Evolutionary conservation across 2,888 invertebrate species (phyloP).

Genomic region (Buathra laborator): DNA sequence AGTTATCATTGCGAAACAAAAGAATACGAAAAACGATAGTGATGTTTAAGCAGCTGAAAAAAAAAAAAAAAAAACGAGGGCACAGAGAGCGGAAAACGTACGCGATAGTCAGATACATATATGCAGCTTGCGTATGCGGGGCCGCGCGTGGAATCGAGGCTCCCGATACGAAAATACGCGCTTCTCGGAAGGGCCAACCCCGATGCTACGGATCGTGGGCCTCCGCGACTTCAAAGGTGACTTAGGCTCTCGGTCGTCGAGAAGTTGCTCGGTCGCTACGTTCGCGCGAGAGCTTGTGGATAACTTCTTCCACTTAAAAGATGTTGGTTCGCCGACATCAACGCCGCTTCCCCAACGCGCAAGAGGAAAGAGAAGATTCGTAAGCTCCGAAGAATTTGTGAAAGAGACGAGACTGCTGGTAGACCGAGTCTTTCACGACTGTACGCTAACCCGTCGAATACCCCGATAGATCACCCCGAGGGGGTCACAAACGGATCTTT

Average conservation of each 20-base stretch:
- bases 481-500: background rate
- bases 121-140: background rate
- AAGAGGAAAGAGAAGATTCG: background rate
- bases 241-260: constrained; percentile 9
- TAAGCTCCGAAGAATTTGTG: background rate
- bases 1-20: background rate
- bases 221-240: constrained; percentile 49
- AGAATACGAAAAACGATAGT: background rate
- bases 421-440: background rate
- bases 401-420: background rate
- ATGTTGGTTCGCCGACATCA: background rate
- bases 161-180: constrained; percentile 74
- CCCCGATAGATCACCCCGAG: background rate
- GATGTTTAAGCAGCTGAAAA: background rate
- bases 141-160: constrained; percentile 59
- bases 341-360: background rate
- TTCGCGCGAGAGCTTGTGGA: background rate
- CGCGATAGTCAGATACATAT: background rate
- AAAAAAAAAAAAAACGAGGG: background rate
- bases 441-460: background rate
- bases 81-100: background rate
- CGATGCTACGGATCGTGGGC: constrained; percentile 55
- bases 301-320: constrained; percentile 8
- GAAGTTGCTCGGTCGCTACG: constrained; percentile 24
- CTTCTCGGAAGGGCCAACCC: constrained; percentile 75